Evolutionary conservation across 2,888 invertebrate genomes (phyloP).

Genomic region (Synergus gifuensis): DNA sequence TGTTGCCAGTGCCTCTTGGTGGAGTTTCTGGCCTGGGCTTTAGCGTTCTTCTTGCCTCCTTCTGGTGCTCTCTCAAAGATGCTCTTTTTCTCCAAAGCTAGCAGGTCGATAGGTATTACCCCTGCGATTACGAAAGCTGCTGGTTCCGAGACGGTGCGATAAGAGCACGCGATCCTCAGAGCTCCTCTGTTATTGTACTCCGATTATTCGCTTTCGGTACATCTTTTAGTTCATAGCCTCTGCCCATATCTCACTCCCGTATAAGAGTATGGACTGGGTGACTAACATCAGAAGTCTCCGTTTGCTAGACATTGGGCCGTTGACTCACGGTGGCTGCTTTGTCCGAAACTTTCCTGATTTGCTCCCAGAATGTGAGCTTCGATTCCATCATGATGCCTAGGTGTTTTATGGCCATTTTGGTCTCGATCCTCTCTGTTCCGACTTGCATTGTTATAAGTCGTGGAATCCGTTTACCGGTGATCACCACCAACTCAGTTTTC

Average conservation of each 20-base stretch:
- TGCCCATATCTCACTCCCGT: conserved; percentile 47
- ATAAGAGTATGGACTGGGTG: too few species aligned
- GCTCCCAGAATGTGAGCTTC: not conserved
- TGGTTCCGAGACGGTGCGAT: conserved; percentile 58
- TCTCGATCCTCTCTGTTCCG: conserved; percentile 41
- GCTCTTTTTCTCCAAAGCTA: too few species aligned
- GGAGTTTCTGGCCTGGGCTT: too few species aligned
- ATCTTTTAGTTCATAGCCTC: conserved; percentile 46
- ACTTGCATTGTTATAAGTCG: conserved; percentile 46
- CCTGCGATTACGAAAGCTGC: conserved; percentile 52
- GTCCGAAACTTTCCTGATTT: too few species aligned
- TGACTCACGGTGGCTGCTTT: too few species aligned
- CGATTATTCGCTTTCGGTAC: conserved; percentile 50
- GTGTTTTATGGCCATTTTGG: conserved; percentile 51
- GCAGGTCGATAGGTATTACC: too few species aligned
- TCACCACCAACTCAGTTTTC: conserved; percentile 52
- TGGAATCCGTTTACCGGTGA: conserved; percentile 52
- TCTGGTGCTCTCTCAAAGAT: too few species aligned
- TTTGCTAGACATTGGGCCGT: too few species aligned
- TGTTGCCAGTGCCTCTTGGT: too few species aligned
- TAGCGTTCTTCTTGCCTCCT: too few species aligned
- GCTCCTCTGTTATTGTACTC: conserved; percentile 56
- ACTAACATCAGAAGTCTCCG: too few species aligned
- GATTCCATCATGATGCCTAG: conserved; percentile 49
- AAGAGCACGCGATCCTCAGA: conserved; percentile 52